Evolutionary conservation across 2,113 vertebrate genomes (phyloP).

Genomic region (Tiliqua scincoides): DNA sequence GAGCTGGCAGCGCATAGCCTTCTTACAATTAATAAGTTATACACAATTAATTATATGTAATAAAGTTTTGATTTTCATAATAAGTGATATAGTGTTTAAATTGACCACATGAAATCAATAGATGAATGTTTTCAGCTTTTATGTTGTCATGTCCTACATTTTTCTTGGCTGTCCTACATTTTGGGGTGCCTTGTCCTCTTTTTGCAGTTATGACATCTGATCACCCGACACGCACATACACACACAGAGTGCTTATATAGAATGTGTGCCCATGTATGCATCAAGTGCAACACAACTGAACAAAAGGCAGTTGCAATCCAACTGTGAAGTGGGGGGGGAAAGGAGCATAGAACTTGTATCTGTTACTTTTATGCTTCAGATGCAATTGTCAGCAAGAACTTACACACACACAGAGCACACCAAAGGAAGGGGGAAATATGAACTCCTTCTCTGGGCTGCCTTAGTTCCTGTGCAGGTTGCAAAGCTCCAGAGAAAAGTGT

Average conservation of each 20-base stretch:
- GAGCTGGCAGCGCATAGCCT: no score
- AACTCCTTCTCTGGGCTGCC: conserved; percentile 74
- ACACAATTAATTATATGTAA: no score
- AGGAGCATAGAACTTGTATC: conserved; percentile 31
- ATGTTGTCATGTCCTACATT: no score
- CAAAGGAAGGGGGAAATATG: conserved; percentile 37
- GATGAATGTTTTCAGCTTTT: no score
- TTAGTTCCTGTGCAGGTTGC: conserved; percentile 71
- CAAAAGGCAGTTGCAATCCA: conserved; percentile 1
- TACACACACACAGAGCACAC: conserved; percentile 32
- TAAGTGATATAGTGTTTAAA: no score
- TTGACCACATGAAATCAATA: no score
- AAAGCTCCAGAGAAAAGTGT: conserved; percentile 74
- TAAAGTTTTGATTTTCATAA: no score
- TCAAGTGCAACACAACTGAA: conserved; percentile 27
- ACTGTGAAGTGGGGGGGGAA: conserved; percentile 1
- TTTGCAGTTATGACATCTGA: no score
- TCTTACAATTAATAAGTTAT: no score
- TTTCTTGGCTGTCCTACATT: no score
- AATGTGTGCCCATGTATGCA: background rate
- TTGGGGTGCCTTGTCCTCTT: no score
- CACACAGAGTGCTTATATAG: background rate
- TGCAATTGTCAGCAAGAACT: conserved; percentile 56
- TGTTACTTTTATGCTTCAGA: conserved; percentile 45
- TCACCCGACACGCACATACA: background rate